Conservation (phyloP, 2,797 vertebrate species). For the Neomorphus geoffroyi region DNA sequence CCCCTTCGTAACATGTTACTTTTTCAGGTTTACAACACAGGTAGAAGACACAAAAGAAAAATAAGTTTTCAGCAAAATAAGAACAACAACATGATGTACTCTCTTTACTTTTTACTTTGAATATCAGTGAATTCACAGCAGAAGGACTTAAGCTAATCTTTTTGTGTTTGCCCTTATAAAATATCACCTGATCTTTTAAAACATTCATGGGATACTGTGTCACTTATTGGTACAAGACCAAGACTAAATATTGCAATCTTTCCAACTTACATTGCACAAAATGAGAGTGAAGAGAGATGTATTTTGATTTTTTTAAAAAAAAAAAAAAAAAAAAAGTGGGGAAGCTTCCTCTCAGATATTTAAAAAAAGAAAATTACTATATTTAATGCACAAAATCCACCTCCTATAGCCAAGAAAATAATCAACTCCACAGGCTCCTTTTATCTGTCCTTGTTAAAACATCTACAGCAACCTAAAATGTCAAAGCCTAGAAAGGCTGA, state of each 20-base stretch:
- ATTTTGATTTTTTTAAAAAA: background rate
- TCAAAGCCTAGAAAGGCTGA: background rate
- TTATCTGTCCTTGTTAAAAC: background rate
- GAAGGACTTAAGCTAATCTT: background rate
- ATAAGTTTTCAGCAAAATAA: background rate
- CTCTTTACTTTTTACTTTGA: background rate
- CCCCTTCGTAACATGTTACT: slow-evolving; percentile 19
- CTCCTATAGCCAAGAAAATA: slow-evolving; percentile 40
- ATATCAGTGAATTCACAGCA: background rate
- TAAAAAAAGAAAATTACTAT: slow-evolving; percentile 41
- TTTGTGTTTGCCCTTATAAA: background rate
- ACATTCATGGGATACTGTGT: slow-evolving; percentile 36
- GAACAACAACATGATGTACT: background rate
- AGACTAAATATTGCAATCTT: background rate
- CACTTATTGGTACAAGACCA: slow-evolving; percentile 27
- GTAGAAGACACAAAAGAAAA: slow-evolving; percentile 1
- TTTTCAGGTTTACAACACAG: slow-evolving; percentile 17
- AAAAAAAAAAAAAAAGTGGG: background rate
- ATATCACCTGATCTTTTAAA: slow-evolving; percentile 43
- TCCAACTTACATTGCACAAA: background rate
- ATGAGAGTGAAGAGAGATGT: background rate
- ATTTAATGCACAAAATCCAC: slow-evolving; percentile 49
- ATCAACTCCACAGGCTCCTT: slow-evolving; percentile 42
- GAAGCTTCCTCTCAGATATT: slow-evolving; percentile 6
- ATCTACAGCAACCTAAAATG: background rate